A percentile compares a stretch with the other conserved stretches of the same genome.
Evolutionary conservation across 1,140 invertebrate species (phyloP).

Genomic region (Telenomus remus): DNA sequence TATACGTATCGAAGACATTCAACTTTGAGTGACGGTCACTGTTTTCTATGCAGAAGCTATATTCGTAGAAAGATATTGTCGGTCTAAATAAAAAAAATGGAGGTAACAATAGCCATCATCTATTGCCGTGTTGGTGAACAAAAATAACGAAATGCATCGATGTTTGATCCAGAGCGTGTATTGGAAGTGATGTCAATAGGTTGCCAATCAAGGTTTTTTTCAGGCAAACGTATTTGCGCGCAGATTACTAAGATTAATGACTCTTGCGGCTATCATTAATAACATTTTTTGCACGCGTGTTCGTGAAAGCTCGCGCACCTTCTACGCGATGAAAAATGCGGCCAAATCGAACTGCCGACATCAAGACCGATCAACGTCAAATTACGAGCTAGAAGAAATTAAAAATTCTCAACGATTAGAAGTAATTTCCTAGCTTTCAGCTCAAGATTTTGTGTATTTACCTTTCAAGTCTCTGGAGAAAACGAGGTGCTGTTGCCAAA

Average conservation of each 20-base stretch:
- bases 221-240: constrained; percentile 39
- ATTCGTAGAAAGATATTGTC: neutral
- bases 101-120: neutral
- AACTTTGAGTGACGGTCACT: constrained; percentile 19
- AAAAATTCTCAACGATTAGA: constrained; percentile 20
- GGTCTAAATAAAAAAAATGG: constrained; percentile 18
- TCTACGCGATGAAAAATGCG: constrained; percentile 39
- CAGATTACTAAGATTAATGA: constrained; percentile 52
- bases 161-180: neutral
- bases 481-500: constrained; percentile 6
- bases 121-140: too few species aligned
- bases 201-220: constrained; percentile 47
- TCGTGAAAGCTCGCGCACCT: constrained; percentile 37
- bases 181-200: constrained; percentile 34
- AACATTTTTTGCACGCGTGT: constrained; percentile 49
- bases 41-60: constrained; percentile 11
- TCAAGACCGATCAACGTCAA: constrained; percentile 25
- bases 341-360: constrained; percentile 42
- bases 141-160: too few species aligned
- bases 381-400: constrained; percentile 16
- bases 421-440: constrained; percentile 1
- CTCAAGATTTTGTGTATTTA: constrained; percentile 15
- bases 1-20: constrained; percentile 5
- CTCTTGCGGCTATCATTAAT: constrained; percentile 45
- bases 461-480: constrained; percentile 14